These are phyloP conservation scores for Caenorhabditis drosophilae DNA, from an alignment of 2,888 invertebrate genomes.

Conservation along the genomic window DNA sequence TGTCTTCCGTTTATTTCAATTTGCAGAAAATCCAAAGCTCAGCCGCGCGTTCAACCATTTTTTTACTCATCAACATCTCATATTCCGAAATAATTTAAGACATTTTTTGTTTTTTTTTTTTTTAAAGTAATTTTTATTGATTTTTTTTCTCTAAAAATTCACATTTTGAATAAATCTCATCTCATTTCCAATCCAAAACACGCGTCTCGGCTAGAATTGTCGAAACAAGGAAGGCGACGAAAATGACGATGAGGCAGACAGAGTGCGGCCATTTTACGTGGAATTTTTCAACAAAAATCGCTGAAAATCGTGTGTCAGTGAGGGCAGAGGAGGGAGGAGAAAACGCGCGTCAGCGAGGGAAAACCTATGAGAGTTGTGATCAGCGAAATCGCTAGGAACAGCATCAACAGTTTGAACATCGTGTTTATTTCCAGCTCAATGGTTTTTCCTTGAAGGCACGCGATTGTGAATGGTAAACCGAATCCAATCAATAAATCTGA, in stretches of 20 bases:
- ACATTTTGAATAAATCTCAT: neutral
- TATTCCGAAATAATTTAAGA: neutral
- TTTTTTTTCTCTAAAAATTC: neutral
- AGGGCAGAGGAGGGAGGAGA: too few relatives aligned
- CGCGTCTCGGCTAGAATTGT: constrained; percentile 39
- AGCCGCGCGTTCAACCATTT: too few relatives aligned
- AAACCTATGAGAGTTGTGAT: constrained; percentile 36
- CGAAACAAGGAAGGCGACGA: constrained; percentile 35
- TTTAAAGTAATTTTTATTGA: neutral
- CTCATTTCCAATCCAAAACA: constrained; percentile 34
- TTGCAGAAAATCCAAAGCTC: too few relatives aligned
- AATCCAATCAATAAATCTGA: constrained; percentile 63
- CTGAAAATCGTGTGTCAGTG: too few relatives aligned
- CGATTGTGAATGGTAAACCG: constrained; percentile 61
- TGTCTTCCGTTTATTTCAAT: too few relatives aligned
- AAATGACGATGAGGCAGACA: constrained; percentile 31
- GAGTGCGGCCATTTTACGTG: constrained; percentile 37
- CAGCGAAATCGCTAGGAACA: constrained; percentile 37
- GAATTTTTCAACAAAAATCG: constrained; percentile 44
- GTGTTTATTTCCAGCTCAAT: constrained; percentile 38
- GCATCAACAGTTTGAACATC: constrained; percentile 33
- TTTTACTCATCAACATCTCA: too few relatives aligned
- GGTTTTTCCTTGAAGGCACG: constrained; percentile 53
- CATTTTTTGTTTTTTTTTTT: neutral
- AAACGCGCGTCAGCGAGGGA: neutral